phyloP scores from a whole-genome alignment of 2,797 vertebrate genomes.

The Orientallactaga sibirica region DNA sequence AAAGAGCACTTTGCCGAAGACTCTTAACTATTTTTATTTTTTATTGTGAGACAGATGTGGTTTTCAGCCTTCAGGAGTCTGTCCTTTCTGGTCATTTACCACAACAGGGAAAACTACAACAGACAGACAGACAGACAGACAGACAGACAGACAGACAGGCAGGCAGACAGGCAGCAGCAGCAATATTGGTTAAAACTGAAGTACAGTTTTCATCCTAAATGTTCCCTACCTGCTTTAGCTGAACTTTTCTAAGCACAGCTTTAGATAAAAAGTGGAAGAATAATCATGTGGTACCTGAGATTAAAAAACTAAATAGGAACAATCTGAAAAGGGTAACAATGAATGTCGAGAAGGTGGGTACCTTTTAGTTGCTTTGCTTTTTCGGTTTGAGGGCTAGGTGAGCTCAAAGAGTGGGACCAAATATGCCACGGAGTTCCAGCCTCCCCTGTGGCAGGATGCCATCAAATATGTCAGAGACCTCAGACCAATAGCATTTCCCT shows the following conservation, averaged over 20 bases:
- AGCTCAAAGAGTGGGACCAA: neutral
- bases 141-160: no score
- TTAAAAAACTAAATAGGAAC: neutral
- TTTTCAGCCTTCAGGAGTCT: neutral
- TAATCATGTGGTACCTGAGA: neutral
- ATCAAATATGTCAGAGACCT: neutral
- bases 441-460: neutral
- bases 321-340: neutral
- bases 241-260: neutral
- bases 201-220: neutral
- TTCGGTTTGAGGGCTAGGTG: slow-evolving; percentile 2
- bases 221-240: neutral
- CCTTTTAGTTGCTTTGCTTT: neutral
- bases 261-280: neutral
- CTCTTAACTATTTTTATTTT: neutral
- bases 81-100: neutral
- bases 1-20: neutral
- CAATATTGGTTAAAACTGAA: neutral
- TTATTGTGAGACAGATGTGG: neutral
- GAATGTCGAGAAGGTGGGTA: neutral
- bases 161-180: no score
- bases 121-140: slow-evolving; percentile 1
- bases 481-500: neutral
- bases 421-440: neutral
- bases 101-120: neutral